Evolutionary conservation across 2,113 vertebrate species (phyloP).

Genomic region (Onychostoma macrolepis): DNA sequence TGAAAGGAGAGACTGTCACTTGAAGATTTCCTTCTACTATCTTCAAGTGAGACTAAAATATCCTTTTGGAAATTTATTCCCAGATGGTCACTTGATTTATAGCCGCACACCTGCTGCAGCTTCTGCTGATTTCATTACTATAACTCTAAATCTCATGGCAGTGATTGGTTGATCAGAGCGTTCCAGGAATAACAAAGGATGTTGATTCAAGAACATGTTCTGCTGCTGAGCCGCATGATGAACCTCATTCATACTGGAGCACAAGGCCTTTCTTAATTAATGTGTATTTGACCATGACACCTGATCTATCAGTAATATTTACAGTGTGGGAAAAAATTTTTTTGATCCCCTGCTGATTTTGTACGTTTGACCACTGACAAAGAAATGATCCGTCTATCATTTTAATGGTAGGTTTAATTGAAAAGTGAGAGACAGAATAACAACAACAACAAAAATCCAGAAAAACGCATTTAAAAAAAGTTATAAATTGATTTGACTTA

Average conservation of each 20-base stretch:
- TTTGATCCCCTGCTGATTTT: no score
- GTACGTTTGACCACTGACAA: no score
- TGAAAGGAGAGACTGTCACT: background rate
- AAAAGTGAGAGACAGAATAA: no score
- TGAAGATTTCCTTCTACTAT: background rate
- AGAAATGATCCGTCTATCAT: no score
- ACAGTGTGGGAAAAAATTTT: no score
- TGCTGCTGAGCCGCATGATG: background rate
- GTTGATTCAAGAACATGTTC: background rate
- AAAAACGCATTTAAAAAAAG: no score
- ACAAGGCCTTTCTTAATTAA: background rate
- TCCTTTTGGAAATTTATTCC: background rate
- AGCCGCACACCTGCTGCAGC: background rate
- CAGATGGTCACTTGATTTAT: background rate
- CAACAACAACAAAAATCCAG: no score
- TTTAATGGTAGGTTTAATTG: no score
- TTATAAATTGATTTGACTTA: no score
- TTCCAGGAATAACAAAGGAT: background rate
- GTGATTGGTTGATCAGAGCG: background rate
- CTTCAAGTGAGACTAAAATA: background rate
- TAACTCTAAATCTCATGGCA: background rate
- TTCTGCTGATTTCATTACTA: background rate
- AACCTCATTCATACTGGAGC: background rate
- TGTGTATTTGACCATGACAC: background rate
- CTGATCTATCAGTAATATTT: background rate